Evolutionary conservation across 2,888 invertebrate genomes (phyloP).

Genomic region (Drosophila atroscutellata): DNA sequence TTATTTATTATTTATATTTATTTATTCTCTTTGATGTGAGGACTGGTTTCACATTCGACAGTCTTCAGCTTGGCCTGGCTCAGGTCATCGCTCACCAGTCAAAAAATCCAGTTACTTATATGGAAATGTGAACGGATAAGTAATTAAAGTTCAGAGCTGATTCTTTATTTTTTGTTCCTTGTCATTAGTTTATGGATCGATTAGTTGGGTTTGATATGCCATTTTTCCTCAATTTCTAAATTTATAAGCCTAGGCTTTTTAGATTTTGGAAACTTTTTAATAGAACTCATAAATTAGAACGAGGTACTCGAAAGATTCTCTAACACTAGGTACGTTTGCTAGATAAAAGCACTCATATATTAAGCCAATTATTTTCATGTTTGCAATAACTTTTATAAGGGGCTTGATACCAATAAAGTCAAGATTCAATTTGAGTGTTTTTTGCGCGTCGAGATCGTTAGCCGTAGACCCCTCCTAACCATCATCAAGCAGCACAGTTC

Average conservation of each 20-base stretch:
- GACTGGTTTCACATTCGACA: not conserved
- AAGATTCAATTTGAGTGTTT: constrained; percentile 73
- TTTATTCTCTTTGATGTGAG: not conserved
- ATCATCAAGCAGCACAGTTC: constrained; percentile 3
- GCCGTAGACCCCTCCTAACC: constrained; percentile 14
- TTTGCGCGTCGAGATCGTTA: constrained; percentile 21
- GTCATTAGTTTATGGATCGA: not conserved
- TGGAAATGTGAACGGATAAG: not conserved
- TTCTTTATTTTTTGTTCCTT: not conserved
- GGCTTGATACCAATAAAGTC: constrained; percentile 69
- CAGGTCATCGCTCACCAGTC: not conserved
- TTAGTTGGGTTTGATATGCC: not conserved
- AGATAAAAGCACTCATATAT: constrained; percentile 51
- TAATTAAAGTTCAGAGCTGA: not conserved
- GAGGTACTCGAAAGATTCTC: not conserved
- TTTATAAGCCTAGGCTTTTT: not conserved
- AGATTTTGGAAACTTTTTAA: constrained; percentile 9
- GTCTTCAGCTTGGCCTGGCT: not conserved
- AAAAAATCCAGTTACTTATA: not conserved
- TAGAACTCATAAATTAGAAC: constrained; percentile 29
- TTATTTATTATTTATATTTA: not conserved
- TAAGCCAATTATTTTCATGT: constrained; percentile 73
- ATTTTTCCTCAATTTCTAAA: not conserved
- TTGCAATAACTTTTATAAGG: constrained; percentile 57
- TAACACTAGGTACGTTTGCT: constrained; percentile 39